phyloP scores from a whole-genome alignment of 2,113 vertebrate species.

The Lethenteron camtschaticum region DNA sequence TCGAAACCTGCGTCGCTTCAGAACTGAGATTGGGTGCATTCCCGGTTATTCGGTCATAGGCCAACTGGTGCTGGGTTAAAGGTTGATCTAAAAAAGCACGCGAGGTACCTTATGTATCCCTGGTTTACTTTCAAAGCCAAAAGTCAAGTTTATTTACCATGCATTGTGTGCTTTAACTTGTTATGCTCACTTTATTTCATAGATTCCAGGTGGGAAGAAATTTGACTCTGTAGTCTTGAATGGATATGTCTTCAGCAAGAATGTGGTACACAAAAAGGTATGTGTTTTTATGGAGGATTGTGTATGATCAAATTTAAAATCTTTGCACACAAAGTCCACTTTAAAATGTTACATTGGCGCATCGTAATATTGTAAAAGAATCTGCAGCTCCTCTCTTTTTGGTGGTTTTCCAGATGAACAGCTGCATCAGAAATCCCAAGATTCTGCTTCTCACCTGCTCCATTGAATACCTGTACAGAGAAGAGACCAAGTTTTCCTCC shows the following conservation, averaged over 20 bases:
- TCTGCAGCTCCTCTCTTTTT: neutral
- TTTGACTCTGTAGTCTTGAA: conserved; percentile 79
- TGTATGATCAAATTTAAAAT: neutral
- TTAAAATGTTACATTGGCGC: too few species aligned
- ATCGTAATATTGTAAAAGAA: too few species aligned
- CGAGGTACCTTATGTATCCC: too few species aligned
- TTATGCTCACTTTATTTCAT: neutral
- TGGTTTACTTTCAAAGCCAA: too few species aligned
- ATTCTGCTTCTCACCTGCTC: conserved; percentile 89
- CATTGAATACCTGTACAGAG: conserved; percentile 89
- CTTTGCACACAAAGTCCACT: too few species aligned
- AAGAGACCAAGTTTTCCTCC: conserved; percentile 93
- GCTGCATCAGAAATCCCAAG: conserved; percentile 80
- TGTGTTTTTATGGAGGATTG: neutral
- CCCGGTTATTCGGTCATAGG: too few species aligned
- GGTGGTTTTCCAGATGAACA: conserved; percentile 48
- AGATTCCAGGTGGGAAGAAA: conserved; percentile 93
- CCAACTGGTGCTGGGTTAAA: too few species aligned
- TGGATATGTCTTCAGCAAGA: conserved; percentile 89
- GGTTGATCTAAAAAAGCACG: too few species aligned
- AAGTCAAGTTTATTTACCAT: neutral
- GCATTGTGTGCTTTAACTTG: conserved; percentile 10
- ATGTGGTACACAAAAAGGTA: conserved; percentile 97
- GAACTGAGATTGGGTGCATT: too few species aligned
- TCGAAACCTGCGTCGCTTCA: too few species aligned